Evolutionary conservation across 2,888 invertebrate genomes (phyloP), one percentile per base, ranked within the genome.

Genomic region (Fragum fragum): DNA sequence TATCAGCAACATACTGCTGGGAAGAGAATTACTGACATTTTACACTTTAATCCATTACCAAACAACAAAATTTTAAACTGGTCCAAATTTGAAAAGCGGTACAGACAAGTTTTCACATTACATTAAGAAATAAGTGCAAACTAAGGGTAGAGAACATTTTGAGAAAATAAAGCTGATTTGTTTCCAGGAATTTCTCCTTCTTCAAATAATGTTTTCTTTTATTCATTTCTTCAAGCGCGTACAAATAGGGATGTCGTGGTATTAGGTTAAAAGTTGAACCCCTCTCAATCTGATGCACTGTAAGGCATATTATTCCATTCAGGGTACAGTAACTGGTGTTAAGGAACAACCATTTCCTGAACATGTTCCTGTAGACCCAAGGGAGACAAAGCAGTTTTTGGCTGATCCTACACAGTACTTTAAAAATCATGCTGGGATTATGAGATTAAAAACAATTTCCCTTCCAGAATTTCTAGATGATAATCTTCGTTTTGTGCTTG

Each of bases 341-440:
- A 26, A 52, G 21, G n/a, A 28, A 14, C n/a, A 42, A 14, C n/a
- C 16, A 11, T 73, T 83, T n/a, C 82, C 82, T 1, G n/a, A 42
- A 21, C 70, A 69, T 14, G 28, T 78, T 18, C 69, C 70, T 11
- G 26, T 79, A 26, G 82, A 83, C 21, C 79, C 78, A 3, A 39
- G 18, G 21, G 70, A 76, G 11, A 6, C 14, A 7, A 47, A 59
- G 16, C n/a, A 53, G 26, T 76, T 59, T 42, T 57, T 53, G n/a
- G 26, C 39, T 11, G 75, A 82, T 59, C 78, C 77, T 26, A 7
- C 52, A n/a, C 23, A 73, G 3, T 68, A 82, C 52, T 52, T 76
- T 3, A 85, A 81, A 66, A 55, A 59, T n/a, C 89, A 90, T 71
- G 85, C 87, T 11, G 90, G 90, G 14, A 57, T 84, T 9, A 79